Conservation (phyloP, 2,113 vertebrate genomes). For the Dicentrarchus labrax region DNA sequence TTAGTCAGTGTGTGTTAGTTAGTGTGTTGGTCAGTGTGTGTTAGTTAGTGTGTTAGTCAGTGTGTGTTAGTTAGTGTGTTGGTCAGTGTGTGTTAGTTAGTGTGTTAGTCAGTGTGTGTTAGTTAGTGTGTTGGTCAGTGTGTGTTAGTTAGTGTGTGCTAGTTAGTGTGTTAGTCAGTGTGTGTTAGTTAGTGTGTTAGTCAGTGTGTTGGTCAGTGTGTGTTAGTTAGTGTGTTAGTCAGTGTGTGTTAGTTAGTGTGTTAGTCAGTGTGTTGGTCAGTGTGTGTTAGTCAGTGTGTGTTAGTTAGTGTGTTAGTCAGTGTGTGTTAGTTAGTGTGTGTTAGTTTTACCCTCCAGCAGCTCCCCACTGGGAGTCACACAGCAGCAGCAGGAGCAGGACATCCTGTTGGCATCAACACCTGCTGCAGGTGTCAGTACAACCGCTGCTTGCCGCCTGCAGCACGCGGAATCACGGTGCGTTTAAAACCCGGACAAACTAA, state of each 20-base stretch:
- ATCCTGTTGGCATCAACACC: slow-evolving; percentile 61
- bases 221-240: too few relatives aligned
- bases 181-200: not conserved
- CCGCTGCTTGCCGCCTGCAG: not conserved
- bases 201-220: not conserved
- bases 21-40: too few relatives aligned
- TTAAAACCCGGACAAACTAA: rapidly evolving
- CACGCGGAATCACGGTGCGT: not conserved
- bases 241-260: rapidly evolving
- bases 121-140: too few relatives aligned
- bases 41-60: too few relatives aligned
- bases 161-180: too few relatives aligned
- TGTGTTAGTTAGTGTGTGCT: too few relatives aligned
- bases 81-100: rapidly evolving
- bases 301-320: not conserved
- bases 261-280: too few relatives aligned
- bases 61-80: rapidly evolving
- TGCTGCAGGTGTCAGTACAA: slow-evolving; percentile 12
- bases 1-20: too few relatives aligned
- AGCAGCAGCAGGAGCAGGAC: slow-evolving; percentile 80
- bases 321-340: not conserved
- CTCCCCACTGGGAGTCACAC: not conserved
- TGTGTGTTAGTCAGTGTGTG: too few relatives aligned
- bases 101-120: rapidly evolving
- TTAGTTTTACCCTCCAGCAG: not conserved